Conservation (phyloP, 2,888 invertebrate genomes). For the Cylindroiulus punctatus region DNA sequence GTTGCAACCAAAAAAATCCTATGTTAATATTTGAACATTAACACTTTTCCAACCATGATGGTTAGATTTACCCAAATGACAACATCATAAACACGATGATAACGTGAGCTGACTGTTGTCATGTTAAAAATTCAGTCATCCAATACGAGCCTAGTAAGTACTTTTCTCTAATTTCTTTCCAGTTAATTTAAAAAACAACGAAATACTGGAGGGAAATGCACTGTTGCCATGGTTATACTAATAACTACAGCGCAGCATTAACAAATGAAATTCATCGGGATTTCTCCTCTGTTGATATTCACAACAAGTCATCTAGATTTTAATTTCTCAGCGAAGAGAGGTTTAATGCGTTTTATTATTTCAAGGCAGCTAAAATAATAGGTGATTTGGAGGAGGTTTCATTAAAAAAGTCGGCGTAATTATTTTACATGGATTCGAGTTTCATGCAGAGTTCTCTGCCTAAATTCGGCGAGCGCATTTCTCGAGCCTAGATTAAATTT, state of each 20-base stretch:
- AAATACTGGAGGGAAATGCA: too few species aligned
- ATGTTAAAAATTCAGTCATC: too few species aligned
- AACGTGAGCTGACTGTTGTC: too few species aligned
- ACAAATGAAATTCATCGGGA: background rate
- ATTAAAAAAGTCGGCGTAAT: background rate
- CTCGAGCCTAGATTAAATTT: constrained; percentile 27
- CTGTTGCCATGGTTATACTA: too few species aligned
- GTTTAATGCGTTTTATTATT: constrained; percentile 31
- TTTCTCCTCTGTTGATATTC: constrained; percentile 28
- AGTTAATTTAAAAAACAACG: too few species aligned
- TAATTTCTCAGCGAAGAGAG: background rate
- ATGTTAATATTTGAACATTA: too few species aligned
- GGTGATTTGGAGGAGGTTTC: background rate
- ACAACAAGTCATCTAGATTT: background rate
- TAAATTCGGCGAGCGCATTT: background rate
- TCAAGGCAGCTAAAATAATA: constrained; percentile 45
- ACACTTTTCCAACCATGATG: background rate
- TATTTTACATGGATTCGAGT: background rate
- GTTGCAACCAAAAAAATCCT: background rate
- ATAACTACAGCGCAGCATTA: too few species aligned
- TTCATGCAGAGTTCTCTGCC: background rate
- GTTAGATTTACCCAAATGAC: background rate
- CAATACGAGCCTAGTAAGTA: too few species aligned
- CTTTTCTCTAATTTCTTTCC: too few species aligned
- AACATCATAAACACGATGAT: background rate